phyloP scores from a whole-genome alignment of 2,113 vertebrate species.

The Actenoides hombroni region DNA sequence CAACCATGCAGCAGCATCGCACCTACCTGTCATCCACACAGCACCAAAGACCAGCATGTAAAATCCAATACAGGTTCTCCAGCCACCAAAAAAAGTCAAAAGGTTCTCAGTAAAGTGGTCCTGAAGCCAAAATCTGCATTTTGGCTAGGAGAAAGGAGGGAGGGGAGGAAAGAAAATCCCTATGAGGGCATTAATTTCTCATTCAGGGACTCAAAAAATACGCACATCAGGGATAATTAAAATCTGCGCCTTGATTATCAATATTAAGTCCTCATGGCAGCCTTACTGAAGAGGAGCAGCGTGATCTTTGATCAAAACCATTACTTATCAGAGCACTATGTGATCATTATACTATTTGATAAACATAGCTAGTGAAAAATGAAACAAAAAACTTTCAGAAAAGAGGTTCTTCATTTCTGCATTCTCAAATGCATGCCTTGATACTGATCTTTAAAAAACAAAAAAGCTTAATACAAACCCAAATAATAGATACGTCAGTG shows the following conservation, averaged over 20 bases:
- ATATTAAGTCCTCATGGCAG: not conserved
- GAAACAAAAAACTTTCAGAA: not conserved
- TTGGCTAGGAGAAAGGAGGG: not conserved
- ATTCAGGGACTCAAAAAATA: not conserved
- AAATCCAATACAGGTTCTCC: rapidly evolving
- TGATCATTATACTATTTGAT: not conserved
- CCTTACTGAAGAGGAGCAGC: not conserved
- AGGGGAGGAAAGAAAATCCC: not conserved
- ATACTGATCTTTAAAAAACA: not conserved
- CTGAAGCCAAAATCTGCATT: not conserved
- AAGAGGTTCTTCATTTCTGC: not conserved
- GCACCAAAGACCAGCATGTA: not conserved
- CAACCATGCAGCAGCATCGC: not conserved
- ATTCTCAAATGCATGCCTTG: not conserved
- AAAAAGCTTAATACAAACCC: not conserved
- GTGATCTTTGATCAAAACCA: rapidly evolving
- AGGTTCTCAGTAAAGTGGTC: not conserved
- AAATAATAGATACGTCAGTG: not conserved
- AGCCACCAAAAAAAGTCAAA: not conserved
- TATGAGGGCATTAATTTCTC: not conserved
- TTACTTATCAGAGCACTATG: not conserved
- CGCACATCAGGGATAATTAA: not conserved
- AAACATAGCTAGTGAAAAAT: not conserved
- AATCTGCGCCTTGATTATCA: rapidly evolving
- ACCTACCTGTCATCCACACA: not conserved